phyloP scores from a whole-genome alignment of 2,888 invertebrate genomes.

The Antheraea assamensis region DNA sequence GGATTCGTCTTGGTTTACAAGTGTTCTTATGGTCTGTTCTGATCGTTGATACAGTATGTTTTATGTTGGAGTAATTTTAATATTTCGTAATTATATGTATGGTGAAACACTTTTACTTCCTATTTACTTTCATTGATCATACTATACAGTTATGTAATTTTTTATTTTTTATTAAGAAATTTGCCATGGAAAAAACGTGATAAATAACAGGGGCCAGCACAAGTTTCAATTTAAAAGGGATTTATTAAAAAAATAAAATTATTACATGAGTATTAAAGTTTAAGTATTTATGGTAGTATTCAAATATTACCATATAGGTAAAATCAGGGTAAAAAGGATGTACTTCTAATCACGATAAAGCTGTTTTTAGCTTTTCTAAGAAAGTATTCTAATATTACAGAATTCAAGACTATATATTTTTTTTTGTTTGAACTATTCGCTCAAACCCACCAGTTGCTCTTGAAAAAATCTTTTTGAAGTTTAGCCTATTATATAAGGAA shows the following conservation, averaged over 20 bases:
- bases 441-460: no score
- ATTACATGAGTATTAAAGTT: no score
- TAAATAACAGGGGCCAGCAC: not conserved
- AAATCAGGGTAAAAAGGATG: not conserved
- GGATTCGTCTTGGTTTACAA: conserved; percentile 74
- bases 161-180: no score
- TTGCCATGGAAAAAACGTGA: not conserved
- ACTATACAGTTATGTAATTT: no score
- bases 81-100: not conserved
- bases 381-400: not conserved
- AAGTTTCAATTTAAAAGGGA: no score
- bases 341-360: not conserved
- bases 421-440: no score
- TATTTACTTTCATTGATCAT: no score
- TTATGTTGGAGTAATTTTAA: conserved; percentile 10
- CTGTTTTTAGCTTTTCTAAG: not conserved
- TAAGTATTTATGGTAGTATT: no score
- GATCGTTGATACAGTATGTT: conserved; percentile 51
- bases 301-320: not conserved
- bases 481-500: no score
- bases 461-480: no score
- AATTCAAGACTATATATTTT: not conserved
- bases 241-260: no score
- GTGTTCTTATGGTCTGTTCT: conserved; percentile 52
- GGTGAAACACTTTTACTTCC: no score